Base-by-base conservation (phyloP, 2,888 invertebrate species). In the Scelioninae gen. 1 region DNA sequence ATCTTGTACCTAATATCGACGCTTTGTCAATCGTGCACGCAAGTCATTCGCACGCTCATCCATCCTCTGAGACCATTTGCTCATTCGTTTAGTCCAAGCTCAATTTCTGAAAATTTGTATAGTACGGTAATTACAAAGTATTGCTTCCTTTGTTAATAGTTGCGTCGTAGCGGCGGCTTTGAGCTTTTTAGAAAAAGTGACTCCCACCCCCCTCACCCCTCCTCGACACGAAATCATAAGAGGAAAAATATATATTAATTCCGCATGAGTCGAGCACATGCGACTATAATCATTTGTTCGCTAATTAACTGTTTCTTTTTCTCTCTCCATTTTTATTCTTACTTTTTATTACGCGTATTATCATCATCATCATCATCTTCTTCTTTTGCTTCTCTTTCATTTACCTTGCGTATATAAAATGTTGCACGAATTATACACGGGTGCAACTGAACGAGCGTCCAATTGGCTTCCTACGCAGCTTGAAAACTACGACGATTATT, bases 111-210 rank as follows among this genome's bases (percentile, higher is more conserved):
- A 84, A 79, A 53, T 34, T 69, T 62, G 16, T 77, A 82, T 81
- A 80, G 75, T 82, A 89, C 87, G 87, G 87, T 90, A 94, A 94
- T 94, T 95, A 95, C 94, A 94, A 94, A 94, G 95, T 95, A 95
- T 95, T 95, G 95, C 95, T 95, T 95, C 93, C 93, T 94, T 95
- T 94, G 94, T 95, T 23, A 79, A 69, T 34, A 82, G 65, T 71
- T 79, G 77, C 95, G 95, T 87, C 87, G 83, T 85, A 86, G 81
- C 85, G 83, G 85, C 85, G 85, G 94, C 55, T 94, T 94, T 86
- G 84, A 86, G 86, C 82, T 69, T 85, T 83, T 83, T 69, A 81
- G 66, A 68, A 78, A 82, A 81, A 81, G 74, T 63, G 60, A 65
- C 58, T 56, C 63, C 74, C 72, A 66, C 71, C 65, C 55, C 69